Evolutionary conservation across 2,113 vertebrate genomes (phyloP).

Genomic region (Morone saxatilis): DNA sequence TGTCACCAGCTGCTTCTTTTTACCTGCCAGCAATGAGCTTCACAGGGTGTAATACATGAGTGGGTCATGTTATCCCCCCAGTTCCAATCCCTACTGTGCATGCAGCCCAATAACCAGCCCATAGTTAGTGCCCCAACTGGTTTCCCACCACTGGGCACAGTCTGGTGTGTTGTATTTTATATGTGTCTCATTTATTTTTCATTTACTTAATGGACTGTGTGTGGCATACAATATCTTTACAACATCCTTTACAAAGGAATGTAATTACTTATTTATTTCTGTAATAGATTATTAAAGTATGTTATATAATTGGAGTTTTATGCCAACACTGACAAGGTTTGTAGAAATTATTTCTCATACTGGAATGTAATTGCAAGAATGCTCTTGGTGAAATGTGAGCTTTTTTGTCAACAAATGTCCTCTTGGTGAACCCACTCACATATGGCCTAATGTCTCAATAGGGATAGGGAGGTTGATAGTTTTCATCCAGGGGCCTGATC

Average conservation of each 20-base stretch:
- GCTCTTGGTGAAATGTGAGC: not conserved
- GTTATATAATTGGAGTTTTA: not conserved
- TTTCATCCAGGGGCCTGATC: conserved; percentile 54
- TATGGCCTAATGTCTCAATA: conserved; percentile 41
- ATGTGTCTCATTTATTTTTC: not conserved
- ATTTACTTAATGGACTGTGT: not conserved
- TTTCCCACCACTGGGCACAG: not conserved
- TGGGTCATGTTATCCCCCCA: not conserved
- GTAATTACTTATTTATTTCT: not conserved
- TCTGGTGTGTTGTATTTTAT: not conserved
- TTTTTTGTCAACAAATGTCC: conserved; percentile 36
- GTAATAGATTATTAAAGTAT: not conserved
- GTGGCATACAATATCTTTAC: no score
- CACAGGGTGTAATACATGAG: conserved; percentile 1
- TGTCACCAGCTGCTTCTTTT: conserved; percentile 20
- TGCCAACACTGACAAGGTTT: not conserved
- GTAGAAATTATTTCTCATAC: not conserved
- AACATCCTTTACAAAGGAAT: no score
- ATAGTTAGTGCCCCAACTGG: conserved; percentile 3
- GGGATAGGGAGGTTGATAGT: conserved; percentile 52
- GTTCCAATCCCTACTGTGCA: not conserved
- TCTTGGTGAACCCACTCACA: conserved; percentile 54
- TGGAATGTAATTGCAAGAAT: conserved; percentile 9
- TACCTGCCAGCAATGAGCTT: conserved; percentile 6
- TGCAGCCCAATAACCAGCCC: not conserved